A percentile compares a stretch with the other conserved stretches of the same genome.
Conservation (phyloP, 2,797 vertebrate genomes). For the Argyrosomus regius region DNA sequence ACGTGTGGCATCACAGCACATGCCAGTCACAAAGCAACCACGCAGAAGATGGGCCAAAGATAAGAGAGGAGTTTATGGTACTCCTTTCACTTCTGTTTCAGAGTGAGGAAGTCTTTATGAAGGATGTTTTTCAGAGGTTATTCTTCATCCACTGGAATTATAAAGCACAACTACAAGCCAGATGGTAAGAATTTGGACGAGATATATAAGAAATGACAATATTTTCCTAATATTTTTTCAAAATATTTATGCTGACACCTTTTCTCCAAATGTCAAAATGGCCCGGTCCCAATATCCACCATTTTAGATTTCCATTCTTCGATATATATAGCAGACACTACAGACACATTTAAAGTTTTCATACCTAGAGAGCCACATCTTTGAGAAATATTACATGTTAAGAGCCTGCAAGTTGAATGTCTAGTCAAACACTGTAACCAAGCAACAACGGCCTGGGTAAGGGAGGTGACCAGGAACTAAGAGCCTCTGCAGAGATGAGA, state of each 20-base stretch:
- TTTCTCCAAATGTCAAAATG: too few relatives aligned
- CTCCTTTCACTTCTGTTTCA: neutral
- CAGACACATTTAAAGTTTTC: too few relatives aligned
- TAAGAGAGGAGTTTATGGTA: neutral
- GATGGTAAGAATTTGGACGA: neutral
- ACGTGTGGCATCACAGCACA: slow-evolving; percentile 35
- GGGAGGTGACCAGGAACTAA: slow-evolving; percentile 42
- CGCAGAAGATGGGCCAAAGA: neutral
- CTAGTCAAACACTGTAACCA: slow-evolving; percentile 63
- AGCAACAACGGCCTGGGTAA: slow-evolving; percentile 53
- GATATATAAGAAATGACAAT: neutral
- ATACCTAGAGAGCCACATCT: neutral
- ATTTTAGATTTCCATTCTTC: too few relatives aligned
- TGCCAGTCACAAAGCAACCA: slow-evolving; percentile 38
- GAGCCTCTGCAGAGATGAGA: slow-evolving; percentile 38
- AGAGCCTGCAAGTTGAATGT: slow-evolving; percentile 33
- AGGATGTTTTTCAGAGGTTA: neutral
- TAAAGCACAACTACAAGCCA: neutral
- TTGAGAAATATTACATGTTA: slow-evolving; percentile 31
- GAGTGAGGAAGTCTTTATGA: neutral
- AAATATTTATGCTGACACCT: neutral
- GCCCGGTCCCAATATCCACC: too few relatives aligned
- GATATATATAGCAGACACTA: too few relatives aligned
- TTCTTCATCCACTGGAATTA: neutral
- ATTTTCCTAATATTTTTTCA: neutral